Evolutionary conservation across 1,140 invertebrate species (phyloP), one percentile per base, ranked within the genome.

Genomic region (Listronotus oregonensis): DNA sequence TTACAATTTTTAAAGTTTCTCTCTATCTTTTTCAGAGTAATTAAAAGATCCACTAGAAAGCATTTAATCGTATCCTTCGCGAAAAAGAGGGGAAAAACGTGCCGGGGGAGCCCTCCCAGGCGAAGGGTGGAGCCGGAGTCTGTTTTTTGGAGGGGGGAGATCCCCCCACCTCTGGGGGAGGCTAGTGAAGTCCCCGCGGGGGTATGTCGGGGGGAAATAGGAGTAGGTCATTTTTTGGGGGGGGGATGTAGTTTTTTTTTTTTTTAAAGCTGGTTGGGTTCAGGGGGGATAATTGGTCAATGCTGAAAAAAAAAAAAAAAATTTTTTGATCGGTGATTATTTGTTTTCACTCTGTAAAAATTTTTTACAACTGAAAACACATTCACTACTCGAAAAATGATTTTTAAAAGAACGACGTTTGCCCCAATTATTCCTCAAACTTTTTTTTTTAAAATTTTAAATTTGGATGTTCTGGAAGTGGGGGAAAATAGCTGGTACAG

Each of bases 21-120:
- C n/a, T n/a, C n/a, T n/a, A n/a, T n/a, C n/a, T 37, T 15, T 55
- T 80, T 43, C 70, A 89, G 88, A 18, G 82, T 86, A n/a, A 89
- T 90, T 52, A n/a, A 89, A 92, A 72, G 91, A 94, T 79, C 90
- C 91, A 9, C 76, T 94, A n/a, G 67, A 91, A 91, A 76, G 90
- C 90, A 50, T 95, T 95, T 78, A 89, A 94, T 75, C 82, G 90
- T 66, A 90, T 94, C 80, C 83, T 95, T 65, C 83, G 88, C 63
- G 92, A 95, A 77, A 93, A 93, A 80, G 91, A 93, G 77, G 88
- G 88, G 75, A n/a, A n/a, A 85, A 88, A 57, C 80, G 86, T 66
- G 83, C 87, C 34, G 81, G 89, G 47, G 88, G 14, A 82, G 86
- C 17, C 82, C 84, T 40, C 77, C 78, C 15, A 56, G 76, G 12